Evolutionary conservation across 2,113 vertebrate genomes (phyloP).

Genomic region (Lophius piscatorius): DNA sequence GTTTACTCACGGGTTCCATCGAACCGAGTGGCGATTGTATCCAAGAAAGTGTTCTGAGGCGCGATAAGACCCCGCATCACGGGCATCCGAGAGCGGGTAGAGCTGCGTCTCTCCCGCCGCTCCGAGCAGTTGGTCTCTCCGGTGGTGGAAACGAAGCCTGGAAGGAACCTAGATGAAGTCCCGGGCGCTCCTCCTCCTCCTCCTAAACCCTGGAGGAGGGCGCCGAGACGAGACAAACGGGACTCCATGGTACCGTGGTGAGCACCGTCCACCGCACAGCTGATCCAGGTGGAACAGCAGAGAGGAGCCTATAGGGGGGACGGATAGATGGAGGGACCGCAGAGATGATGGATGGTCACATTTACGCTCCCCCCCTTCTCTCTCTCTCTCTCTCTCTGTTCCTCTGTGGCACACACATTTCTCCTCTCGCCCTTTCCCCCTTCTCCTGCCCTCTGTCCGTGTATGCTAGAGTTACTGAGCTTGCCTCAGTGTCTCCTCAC

Average conservation of each 20-base stretch:
- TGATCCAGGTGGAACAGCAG: background rate
- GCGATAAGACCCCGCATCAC: slow-evolving; percentile 76
- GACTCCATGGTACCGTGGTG: slow-evolving; percentile 69
- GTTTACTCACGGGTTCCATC: slow-evolving; percentile 79
- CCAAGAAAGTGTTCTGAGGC: slow-evolving; percentile 78
- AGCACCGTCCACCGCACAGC: slow-evolving; percentile 37
- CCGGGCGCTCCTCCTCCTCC: slow-evolving; percentile 74
- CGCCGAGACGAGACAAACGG: slow-evolving; percentile 69
- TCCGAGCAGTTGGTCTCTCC: slow-evolving; percentile 65
- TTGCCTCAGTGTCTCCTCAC: slow-evolving; percentile 7
- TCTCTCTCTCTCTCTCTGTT: slow-evolving; percentile 11
- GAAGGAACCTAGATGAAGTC: slow-evolving; percentile 68
- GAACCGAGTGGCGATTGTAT: slow-evolving; percentile 79
- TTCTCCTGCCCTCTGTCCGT: background rate
- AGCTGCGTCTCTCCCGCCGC: slow-evolving; percentile 74
- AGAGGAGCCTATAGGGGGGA: slow-evolving; percentile 25
- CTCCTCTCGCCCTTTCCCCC: background rate
- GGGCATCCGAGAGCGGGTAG: slow-evolving; percentile 73
- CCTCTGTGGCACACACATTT: slow-evolving; percentile 15
- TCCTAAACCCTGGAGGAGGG: slow-evolving; percentile 76
- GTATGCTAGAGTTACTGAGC: too few relatives aligned
- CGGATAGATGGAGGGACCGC: slow-evolving; percentile 19
- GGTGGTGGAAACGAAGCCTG: slow-evolving; percentile 69
- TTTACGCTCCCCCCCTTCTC: slow-evolving; percentile 53
- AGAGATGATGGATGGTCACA: slow-evolving; percentile 52